Evolutionary conservation across 2,888 invertebrate genomes (phyloP).

Genomic region (Ornithoptera priamus): DNA sequence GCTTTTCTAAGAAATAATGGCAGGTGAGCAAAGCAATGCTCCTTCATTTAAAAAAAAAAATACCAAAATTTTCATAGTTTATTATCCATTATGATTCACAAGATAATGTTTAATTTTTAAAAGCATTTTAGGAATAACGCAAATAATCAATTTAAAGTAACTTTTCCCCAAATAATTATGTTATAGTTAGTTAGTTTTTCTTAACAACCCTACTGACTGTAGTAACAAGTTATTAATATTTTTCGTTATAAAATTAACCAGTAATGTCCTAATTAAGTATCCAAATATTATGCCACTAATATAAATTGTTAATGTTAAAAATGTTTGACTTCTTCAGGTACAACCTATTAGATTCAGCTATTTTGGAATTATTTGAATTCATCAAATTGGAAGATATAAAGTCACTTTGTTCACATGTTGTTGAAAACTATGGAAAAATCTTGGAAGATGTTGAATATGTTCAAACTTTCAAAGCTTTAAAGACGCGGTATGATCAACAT

Average conservation of each 20-base stretch:
- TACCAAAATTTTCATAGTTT: too few relatives aligned
- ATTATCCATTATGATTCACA: too few relatives aligned
- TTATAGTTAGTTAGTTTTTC: too few relatives aligned
- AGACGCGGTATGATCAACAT: constrained; percentile 93
- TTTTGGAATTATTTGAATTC: constrained; percentile 99
- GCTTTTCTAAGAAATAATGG: constrained; percentile 98
- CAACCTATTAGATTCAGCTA: constrained; percentile 98
- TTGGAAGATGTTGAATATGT: constrained; percentile 98
- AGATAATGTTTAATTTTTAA: too few relatives aligned
- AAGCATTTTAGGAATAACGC: too few relatives aligned
- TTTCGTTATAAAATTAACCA: background rate
- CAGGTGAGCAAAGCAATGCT: constrained; percentile 68
- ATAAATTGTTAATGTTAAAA: background rate
- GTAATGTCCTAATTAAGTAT: too few relatives aligned
- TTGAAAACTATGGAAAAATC: constrained; percentile 97
- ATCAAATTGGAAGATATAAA: constrained; percentile 96
- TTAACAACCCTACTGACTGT: background rate
- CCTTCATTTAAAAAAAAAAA: background rate
- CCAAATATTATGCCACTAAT: too few relatives aligned
- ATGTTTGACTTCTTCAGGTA: constrained; percentile 79
- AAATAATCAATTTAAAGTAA: too few relatives aligned
- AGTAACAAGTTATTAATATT: background rate
- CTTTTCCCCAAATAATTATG: too few relatives aligned
- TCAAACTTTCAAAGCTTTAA: constrained; percentile 97
- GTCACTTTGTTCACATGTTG: constrained; percentile 94